Conservation (phyloP, 2,888 invertebrate species). For the Colostygia pectinataria region DNA sequence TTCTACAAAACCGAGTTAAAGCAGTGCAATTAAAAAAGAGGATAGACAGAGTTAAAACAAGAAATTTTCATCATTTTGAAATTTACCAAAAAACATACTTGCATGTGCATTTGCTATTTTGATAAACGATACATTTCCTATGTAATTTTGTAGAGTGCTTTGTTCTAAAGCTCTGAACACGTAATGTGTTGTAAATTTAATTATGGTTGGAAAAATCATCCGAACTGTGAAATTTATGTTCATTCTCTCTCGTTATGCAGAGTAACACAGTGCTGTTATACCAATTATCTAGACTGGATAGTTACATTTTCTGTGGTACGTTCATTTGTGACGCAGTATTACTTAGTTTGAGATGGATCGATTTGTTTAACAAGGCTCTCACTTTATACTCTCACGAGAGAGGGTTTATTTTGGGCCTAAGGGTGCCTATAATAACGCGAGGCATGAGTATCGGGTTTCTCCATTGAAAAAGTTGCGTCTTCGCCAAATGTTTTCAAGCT, state of each 20-base stretch:
- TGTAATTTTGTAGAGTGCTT: constrained; percentile 16
- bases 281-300: background rate
- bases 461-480: no score
- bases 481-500: no score
- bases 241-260: background rate
- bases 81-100: background rate
- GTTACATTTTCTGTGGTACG: background rate
- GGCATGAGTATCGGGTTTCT: no score
- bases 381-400: no score
- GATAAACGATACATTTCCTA: constrained; percentile 15
- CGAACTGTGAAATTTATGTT: constrained; percentile 14
- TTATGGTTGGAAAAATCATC: constrained; percentile 14
- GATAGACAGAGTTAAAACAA: no score
- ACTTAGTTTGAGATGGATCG: background rate
- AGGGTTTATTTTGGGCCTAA: no score
- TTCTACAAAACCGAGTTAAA: no score
- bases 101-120: constrained; percentile 2
- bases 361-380: no score
- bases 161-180: constrained; percentile 17
- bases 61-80: no score
- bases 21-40: no score
- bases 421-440: no score
- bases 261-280: background rate
- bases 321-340: background rate
- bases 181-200: constrained; percentile 15